phyloP scores from a whole-genome alignment of 2,797 vertebrate species.

The Coregonus sp. region DNA sequence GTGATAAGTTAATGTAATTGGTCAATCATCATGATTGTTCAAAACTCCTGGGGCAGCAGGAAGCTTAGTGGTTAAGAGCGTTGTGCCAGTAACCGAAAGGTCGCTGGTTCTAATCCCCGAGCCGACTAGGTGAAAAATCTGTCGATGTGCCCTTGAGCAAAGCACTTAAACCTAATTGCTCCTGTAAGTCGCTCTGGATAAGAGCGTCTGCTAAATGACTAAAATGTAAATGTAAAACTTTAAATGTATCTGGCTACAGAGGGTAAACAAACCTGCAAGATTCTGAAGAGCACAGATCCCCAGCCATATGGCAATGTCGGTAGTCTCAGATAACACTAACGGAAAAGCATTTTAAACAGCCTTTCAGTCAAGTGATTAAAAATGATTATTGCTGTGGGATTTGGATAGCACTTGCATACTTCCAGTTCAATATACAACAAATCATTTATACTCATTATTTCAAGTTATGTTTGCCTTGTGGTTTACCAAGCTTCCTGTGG shows the following conservation, averaged over 20 bases:
- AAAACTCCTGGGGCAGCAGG: neutral
- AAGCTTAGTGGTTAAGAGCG: too few relatives aligned
- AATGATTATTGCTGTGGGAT: conserved; percentile 74
- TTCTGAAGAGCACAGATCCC: conserved; percentile 54
- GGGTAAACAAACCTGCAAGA: conserved; percentile 68
- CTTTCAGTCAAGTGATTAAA: conserved; percentile 75
- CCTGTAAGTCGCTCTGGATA: too few relatives aligned
- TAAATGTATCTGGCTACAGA: conserved; percentile 43
- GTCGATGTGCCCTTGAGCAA: too few relatives aligned
- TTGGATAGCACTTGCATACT: conserved; percentile 67
- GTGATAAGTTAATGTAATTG: conserved; percentile 15
- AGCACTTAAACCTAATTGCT: too few relatives aligned
- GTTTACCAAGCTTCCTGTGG: conserved; percentile 60
- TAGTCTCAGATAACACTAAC: conserved; percentile 50
- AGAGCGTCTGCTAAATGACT: too few relatives aligned
- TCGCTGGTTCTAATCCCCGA: too few relatives aligned
- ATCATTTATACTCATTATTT: conserved; percentile 69
- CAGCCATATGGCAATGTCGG: conserved; percentile 49
- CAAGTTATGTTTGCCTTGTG: conserved; percentile 70
- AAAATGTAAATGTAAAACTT: neutral
- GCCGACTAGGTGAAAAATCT: too few relatives aligned
- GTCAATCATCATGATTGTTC: neutral
- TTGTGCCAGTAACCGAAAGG: too few relatives aligned
- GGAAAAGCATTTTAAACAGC: conserved; percentile 73
- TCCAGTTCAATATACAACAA: conserved; percentile 76